Conservation (phyloP, 2,797 vertebrate species). For the Bradypodion ventrale region DNA sequence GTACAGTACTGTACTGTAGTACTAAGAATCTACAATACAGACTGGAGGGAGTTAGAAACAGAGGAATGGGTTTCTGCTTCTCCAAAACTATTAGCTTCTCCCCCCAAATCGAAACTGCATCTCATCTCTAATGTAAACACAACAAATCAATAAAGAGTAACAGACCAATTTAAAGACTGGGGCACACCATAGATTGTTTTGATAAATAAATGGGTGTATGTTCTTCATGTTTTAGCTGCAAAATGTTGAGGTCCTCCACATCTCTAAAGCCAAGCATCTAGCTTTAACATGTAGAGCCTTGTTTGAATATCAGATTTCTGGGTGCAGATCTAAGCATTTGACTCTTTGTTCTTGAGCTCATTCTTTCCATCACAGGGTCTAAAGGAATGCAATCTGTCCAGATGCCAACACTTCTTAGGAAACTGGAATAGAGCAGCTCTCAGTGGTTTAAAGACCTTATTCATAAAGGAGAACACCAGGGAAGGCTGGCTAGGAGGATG, state of each 20-base stretch:
- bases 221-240: fast-evolving
- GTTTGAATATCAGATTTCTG: conserved; percentile 57
- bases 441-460: conserved; percentile 63
- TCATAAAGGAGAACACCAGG: conserved; percentile 45
- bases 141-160: not conserved
- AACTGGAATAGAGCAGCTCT: conserved; percentile 67
- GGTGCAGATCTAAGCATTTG: conserved; percentile 61
- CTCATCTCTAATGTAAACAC: not conserved
- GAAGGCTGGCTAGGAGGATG: not conserved
- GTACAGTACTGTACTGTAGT: no score
- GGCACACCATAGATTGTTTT: not conserved
- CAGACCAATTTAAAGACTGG: not conserved
- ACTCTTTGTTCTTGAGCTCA: conserved; percentile 72
- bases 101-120: not conserved
- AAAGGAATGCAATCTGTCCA: conserved; percentile 72
- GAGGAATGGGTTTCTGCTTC: no score
- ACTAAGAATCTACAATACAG: not conserved
- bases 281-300: conserved; percentile 10
- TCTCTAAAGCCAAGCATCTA: not conserved
- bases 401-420: conserved; percentile 72
- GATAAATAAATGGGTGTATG: not conserved
- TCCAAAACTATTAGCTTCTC: not conserved
- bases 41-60: no score
- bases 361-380: conserved; percentile 71
- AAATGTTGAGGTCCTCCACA: fast-evolving